phyloP scores from a whole-genome alignment of 2,888 invertebrate species.

The Chalcosyrphus nemorum region DNA sequence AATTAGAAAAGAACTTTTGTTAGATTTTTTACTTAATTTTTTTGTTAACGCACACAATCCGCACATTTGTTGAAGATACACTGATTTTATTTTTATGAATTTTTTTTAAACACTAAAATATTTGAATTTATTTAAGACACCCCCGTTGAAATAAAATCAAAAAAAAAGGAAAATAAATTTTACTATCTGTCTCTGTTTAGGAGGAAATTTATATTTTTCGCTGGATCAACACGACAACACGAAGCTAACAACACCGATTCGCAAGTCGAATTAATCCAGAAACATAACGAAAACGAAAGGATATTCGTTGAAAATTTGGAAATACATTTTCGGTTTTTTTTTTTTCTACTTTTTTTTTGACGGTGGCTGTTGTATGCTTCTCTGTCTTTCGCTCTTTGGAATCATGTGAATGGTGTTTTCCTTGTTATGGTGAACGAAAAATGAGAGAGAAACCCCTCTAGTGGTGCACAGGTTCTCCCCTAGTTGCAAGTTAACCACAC shows the following conservation, averaged over 20 bases:
- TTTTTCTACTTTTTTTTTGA: slow-evolving; percentile 44
- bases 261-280: slow-evolving; percentile 68
- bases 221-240: slow-evolving; percentile 34
- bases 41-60: slow-evolving; percentile 48
- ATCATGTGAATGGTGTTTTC: slow-evolving; percentile 62
- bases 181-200: slow-evolving; percentile 24
- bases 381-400: too few relatives aligned
- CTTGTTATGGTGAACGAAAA: slow-evolving; percentile 52
- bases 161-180: too few relatives aligned
- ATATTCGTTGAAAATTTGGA: slow-evolving; percentile 68
- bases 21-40: slow-evolving; percentile 1
- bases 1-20: slow-evolving; percentile 17
- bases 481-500: neutral
- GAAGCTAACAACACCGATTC: slow-evolving; percentile 68
- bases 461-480: slow-evolving; percentile 34
- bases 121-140: neutral
- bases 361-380: slow-evolving; percentile 27
- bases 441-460: slow-evolving; percentile 32
- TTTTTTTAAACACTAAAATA: neutral
- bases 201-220: neutral
- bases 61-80: slow-evolving; percentile 25
- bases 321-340: slow-evolving; percentile 39
- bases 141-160: neutral
- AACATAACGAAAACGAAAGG: slow-evolving; percentile 72
- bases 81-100: slow-evolving; percentile 1